Evolutionary conservation across 1,140 invertebrate species (phyloP), one percentile per base, ranked within the genome.

Genomic region (Melanaphis sacchari): DNA sequence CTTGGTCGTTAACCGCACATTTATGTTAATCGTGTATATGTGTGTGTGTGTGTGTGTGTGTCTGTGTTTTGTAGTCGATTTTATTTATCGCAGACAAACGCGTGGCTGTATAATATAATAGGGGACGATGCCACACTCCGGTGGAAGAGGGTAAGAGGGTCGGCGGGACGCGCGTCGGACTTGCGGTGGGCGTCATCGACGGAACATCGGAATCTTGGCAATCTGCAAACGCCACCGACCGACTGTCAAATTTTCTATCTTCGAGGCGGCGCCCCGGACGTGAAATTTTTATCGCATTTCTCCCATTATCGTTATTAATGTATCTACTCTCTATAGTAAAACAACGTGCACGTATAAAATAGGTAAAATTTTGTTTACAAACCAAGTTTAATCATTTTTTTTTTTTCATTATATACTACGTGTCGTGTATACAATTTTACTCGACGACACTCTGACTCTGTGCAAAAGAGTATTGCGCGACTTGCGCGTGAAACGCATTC

Each of bases 1-100:
- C 90, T 91, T 92, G 91, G 91, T 92, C 91, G 91, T 92, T 92
- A 92, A 92, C 91, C 91, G 76, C 91, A 92, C 91, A 81, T 92
- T 92, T 92, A 92, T 92, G 91, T 92, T 92, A 92, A 92, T 92
- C 91, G 76, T 38, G 40, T 26, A 9, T 41, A 15, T 41, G 41
- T 43, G 36, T 41, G 22, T 43, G 31, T 87, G 41, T 87, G 41
- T 87, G 22, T 84, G 21, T 84, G 38, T 54, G 22, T 90, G 8
- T n/a, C n/a, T 90, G 54, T 46, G 90, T 91, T 91, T 91, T 91
- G 91, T 92, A 92, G 76, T 43, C 91, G 59, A 92, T 92, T 92
- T 92, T 81, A 92, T 92, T 92, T 81, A 92, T 92, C 91, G 91
- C 82, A 81, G 82, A 82, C 59, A 43, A 41, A 40, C 84, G 84